Evolutionary conservation across 2,113 vertebrate genomes (phyloP).

Genomic region (Grammatotria lemairii): DNA sequence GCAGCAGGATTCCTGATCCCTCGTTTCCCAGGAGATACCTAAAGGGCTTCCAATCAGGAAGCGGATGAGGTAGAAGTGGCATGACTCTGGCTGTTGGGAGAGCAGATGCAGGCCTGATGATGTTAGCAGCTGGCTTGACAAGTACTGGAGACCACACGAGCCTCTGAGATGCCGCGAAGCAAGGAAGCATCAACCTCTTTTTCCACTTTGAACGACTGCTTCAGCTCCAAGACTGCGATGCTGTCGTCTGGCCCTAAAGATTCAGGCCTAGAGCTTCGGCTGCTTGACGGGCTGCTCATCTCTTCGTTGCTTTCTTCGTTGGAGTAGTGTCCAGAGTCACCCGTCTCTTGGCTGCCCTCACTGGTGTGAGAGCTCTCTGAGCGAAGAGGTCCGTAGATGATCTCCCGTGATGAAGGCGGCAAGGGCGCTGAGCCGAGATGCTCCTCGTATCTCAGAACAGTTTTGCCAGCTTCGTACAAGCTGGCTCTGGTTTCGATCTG

Average conservation of each 20-base stretch:
- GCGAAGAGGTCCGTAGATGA: conserved; percentile 63
- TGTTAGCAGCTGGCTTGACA: conserved; percentile 22
- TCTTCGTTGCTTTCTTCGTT: conserved; percentile 80
- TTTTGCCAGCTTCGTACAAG: conserved; percentile 76
- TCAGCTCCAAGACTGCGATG: background rate
- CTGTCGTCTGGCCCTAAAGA: background rate
- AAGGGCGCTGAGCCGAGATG: conserved; percentile 41
- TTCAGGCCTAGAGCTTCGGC: conserved; percentile 27
- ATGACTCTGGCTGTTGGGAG: background rate
- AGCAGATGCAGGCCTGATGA: background rate
- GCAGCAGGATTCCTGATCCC: conserved; percentile 40
- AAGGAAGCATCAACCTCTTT: conserved; percentile 1
- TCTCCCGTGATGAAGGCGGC: conserved; percentile 56
- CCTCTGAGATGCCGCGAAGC: background rate
- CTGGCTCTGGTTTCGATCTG: conserved; percentile 73
- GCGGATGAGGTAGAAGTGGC: conserved; percentile 29
- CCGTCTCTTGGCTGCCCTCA: conserved; percentile 85
- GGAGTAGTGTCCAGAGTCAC: conserved; percentile 89
- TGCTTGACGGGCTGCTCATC: conserved; percentile 68
- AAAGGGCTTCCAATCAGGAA: conserved; percentile 12
- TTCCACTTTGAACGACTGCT: conserved; percentile 32
- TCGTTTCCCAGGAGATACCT: conserved; percentile 2
- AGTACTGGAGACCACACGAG: background rate
- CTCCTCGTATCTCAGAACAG: conserved; percentile 67
- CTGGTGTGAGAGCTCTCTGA: conserved; percentile 84